Conservation (phyloP, 2,888 invertebrate species). For the Griposia aprilina region DNA sequence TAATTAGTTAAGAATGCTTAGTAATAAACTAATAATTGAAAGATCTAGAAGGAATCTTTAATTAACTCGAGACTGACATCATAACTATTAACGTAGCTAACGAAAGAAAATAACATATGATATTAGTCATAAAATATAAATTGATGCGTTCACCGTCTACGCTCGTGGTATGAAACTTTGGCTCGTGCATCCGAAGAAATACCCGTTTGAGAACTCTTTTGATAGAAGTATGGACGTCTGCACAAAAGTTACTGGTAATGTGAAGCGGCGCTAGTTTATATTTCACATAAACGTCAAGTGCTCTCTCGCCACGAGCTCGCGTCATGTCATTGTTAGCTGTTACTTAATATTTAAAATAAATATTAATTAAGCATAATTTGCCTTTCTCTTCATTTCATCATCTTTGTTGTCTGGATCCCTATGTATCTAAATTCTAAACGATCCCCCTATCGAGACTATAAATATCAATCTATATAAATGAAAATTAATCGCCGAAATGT, state of each 20-base stretch:
- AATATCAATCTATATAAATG: constrained; percentile 13
- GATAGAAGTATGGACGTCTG: too few species aligned
- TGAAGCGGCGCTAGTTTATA: too few species aligned
- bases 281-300: too few species aligned
- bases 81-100: constrained; percentile 1
- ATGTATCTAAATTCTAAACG: constrained; percentile 1
- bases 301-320: too few species aligned
- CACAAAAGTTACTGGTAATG: too few species aligned
- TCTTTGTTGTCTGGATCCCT: constrained; percentile 15
- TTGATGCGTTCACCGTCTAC: constrained; percentile 7
- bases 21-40: not conserved
- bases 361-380: too few species aligned
- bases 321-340: too few species aligned
- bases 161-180: not conserved
- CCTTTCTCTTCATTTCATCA: too few species aligned
- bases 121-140: constrained; percentile 27
- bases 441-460: too few species aligned
- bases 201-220: not conserved
- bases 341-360: too few species aligned
- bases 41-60: constrained; percentile 4
- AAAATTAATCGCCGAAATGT: too few species aligned
- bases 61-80: constrained; percentile 7
- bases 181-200: not conserved
- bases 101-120: constrained; percentile 20
- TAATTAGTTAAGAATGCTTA: not conserved